A percentile compares a stretch with the other conserved stretches of the same genome.
These are phyloP conservation scores for Zaprionus vittiger DNA, from an alignment of 1,140 invertebrate species.

Conservation along the genomic window DNA sequence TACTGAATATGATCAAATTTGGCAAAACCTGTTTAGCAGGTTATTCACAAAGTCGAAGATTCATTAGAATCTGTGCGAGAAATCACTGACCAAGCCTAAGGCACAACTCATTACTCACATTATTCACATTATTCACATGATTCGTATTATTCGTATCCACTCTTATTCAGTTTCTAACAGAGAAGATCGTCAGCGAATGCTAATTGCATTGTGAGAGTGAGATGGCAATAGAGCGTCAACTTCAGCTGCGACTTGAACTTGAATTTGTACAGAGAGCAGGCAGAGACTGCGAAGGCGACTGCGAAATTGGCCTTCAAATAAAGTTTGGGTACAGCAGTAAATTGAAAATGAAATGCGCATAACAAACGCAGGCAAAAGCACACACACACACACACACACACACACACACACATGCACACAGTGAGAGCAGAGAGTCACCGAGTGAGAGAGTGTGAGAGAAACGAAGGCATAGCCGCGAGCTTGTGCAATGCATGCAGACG, in stretches of 20 bases:
- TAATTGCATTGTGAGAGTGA: constrained; percentile 50
- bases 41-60: constrained; percentile 26
- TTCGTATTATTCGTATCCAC: neutral
- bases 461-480: constrained; percentile 24
- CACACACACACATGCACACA: neutral
- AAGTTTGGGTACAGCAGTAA: constrained; percentile 62
- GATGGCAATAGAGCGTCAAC: constrained; percentile 13
- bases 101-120: constrained; percentile 42
- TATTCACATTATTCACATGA: constrained; percentile 6
- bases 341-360: constrained; percentile 57
- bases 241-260: constrained; percentile 64
- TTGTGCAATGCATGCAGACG: constrained; percentile 50
- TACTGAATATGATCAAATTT: constrained; percentile 22
- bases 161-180: neutral
- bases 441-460: constrained; percentile 3
- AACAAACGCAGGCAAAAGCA: constrained; percentile 45
- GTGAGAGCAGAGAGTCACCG: constrained; percentile 10
- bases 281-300: constrained; percentile 5
- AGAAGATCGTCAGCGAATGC: constrained; percentile 28
- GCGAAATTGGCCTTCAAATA: constrained; percentile 56
- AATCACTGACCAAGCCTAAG: constrained; percentile 66
- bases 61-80: constrained; percentile 18
- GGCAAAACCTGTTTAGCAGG: constrained; percentile 68
- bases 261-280: constrained; percentile 47
- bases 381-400: neutral